A percentile compares a stretch with the other conserved stretches of the same genome.
Conservation (phyloP, 2,113 vertebrate species). For the human (Homo sapiens) region GRCh38 chr16:77589001-77589500, state of each 20-base stretch:
- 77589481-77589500: neutral
- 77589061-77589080: neutral
- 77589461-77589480: neutral
- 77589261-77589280: neutral
- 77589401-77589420: neutral
- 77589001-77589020: neutral
- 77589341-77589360: neutral
- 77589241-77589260: neutral
- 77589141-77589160: neutral
- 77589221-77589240: neutral
- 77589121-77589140: neutral
- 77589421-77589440: neutral
- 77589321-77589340: neutral
- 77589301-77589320: neutral
- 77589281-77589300: rapidly evolving
- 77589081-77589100: neutral
- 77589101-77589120: neutral
- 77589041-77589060: neutral
- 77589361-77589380: neutral
- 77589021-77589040: neutral
- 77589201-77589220: neutral
- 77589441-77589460: neutral
- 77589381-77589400: neutral
- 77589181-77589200: conserved; percentile 31
- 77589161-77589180: neutral